Evolutionary conservation across 2,797 vertebrate genomes (phyloP), one percentile per base, ranked within the genome.

Genomic region (Melanotaenia pygmaea): DNA sequence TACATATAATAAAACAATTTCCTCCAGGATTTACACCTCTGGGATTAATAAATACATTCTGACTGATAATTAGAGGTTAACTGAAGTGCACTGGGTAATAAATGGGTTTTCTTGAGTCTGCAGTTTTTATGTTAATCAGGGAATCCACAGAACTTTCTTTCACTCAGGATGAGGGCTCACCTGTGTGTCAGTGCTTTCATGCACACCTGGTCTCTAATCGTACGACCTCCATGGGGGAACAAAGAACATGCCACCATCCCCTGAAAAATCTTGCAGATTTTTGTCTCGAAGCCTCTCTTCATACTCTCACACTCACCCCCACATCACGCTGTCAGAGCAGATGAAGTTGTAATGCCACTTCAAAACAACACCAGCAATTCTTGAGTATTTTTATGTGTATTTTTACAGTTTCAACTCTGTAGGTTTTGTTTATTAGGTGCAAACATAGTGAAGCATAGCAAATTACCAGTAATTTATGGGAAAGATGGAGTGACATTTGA

Each of bases 141-240:
- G 37, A 65, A 70, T 40, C 62, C 14, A 9, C 50, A n/a, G 14
- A 24, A 34, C 47, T 30, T 22, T n/a, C 24, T 53, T 14, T 63
- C n/a, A 1, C 58, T 68, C 57, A 50, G 3, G 61, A 81, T 84
- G 74, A 74, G 78, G 80, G 72, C 80, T 90, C 86, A 88, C 87
- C 86, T 85, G 80, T 59, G 63, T 50, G 24, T 72, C 63, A 34
- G 0, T 40, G 64, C 64, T 73, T 81, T 77, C 78, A 76, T 67
- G 75, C 72, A 80, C 89, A 89, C 86, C 83, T 88, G 86, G 47
- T 57, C 69, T 70, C 59, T 57, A 57, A 77, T 77, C 80, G 67
- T 35, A 51, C 26, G 1, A 24, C 73, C 74, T 74, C 59, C 76
- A 76, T 54, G 58, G 20, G 6, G 32, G 70, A 56, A 76, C 74